Evolutionary conservation across 2,888 invertebrate species (phyloP).

Genomic region (Synergus gifuensis): DNA sequence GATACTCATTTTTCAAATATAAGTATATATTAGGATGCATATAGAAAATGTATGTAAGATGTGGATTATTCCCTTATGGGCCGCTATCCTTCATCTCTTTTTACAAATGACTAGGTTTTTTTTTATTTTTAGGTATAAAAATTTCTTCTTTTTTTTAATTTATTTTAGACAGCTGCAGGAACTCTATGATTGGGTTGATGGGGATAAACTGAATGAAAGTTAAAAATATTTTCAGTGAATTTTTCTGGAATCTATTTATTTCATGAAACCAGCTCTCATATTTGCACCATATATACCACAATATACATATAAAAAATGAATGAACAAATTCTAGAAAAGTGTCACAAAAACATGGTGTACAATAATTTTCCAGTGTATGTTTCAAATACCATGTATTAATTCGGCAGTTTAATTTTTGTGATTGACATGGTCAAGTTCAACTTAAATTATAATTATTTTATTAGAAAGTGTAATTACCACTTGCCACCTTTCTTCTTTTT

Average conservation of each 20-base stretch:
- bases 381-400: not conserved
- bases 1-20: no score
- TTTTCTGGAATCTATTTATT: not conserved
- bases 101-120: no score
- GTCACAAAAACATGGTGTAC: not conserved
- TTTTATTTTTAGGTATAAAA: no score
- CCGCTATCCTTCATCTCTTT: no score
- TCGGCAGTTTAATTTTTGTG: not conserved
- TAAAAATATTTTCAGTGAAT: not conserved
- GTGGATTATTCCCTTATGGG: no score
- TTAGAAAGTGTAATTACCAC: slow-evolving; percentile 69
- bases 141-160: no score
- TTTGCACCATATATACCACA: not conserved
- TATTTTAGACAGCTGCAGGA: no score
- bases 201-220: no score
- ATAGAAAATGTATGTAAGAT: no score
- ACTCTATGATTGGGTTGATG: no score
- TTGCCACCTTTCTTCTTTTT: slow-evolving; percentile 85
- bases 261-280: not conserved
- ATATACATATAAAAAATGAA: not conserved
- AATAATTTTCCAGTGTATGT: not conserved
- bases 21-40: no score
- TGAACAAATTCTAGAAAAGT: not conserved
- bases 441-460: not conserved
- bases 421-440: not conserved